Evolutionary conservation across 2,888 invertebrate species (phyloP), one percentile per base, ranked within the genome.

Genomic region (Cactoblastis cactorum): DNA sequence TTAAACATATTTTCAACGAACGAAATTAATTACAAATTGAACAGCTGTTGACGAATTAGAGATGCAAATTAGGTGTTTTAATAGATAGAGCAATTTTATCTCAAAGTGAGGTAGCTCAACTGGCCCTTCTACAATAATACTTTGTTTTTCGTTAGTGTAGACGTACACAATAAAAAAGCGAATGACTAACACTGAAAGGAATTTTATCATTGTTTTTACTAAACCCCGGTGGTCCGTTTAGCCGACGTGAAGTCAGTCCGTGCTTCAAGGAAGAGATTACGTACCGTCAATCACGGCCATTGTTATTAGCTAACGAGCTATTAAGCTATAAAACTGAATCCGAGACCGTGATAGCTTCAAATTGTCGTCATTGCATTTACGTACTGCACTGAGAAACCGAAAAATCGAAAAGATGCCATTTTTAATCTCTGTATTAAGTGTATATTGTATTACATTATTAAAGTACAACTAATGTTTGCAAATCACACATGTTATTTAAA

Each of bases 241-340:
- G 9, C 12, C 14, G 24, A 41, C 14, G 9, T 24, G 12, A 24
- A 41, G 41, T 8, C 41, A n/a, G 14, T 41, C 8, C 41, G 41
- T 41, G 14, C 14, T 18, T 46, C 22, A 19, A 41, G 41, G 41
- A 41, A 41, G 8, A 41, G 19, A 34, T 19, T 41, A 34, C 9
- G 41, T 41, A 12, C 38, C 14, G 14, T 41, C 41, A 41, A 24
- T 24, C 24, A 24, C 41, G 41, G 38, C 24, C 14, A 41, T 41
- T 41, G 41, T 24, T 24, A 41, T 41, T 41, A 41, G 22, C 22
- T 41, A 24, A 41, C 41, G 41, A 41, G 24, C 41, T 41, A 41
- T 41, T 41, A 24, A 41, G 41, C 41, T 19, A 41, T 41, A 24
- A 39, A 41, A 24, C 41, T 41, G 41, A 41, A 39, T 39, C 1